Evolutionary conservation across 2,888 invertebrate species (phyloP).

Genomic region (Megaustenia siamemsis): DNA sequence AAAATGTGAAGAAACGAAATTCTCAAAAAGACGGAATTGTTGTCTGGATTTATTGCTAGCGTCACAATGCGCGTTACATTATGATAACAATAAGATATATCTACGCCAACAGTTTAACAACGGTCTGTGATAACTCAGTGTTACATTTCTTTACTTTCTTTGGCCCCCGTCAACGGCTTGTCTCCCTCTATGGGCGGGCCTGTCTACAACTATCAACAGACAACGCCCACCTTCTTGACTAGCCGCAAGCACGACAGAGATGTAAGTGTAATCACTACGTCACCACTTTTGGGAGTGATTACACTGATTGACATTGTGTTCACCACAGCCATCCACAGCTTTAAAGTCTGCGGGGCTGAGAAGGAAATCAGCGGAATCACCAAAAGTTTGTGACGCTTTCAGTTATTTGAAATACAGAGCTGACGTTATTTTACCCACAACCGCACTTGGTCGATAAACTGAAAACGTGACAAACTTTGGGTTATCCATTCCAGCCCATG

Average conservation of each 20-base stretch:
- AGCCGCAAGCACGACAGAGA: not conserved
- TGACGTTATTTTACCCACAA: too few relatives aligned
- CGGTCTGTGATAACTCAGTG: not conserved
- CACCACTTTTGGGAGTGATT: not conserved
- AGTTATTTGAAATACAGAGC: too few relatives aligned
- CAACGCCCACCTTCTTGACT: not conserved
- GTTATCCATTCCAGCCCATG: too few relatives aligned
- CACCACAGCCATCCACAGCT: too few relatives aligned
- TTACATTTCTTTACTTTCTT: too few relatives aligned
- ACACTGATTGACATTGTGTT: not conserved
- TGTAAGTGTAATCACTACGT: not conserved
- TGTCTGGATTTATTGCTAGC: not conserved
- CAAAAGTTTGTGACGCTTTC: too few relatives aligned
- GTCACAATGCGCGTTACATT: too few relatives aligned
- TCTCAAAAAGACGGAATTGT: not conserved
- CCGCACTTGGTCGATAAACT: too few relatives aligned
- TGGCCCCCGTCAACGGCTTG: not conserved
- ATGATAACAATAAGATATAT: not conserved
- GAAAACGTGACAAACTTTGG: too few relatives aligned
- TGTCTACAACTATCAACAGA: not conserved
- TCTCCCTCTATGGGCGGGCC: not conserved
- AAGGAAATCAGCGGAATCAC: too few relatives aligned
- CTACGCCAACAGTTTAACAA: not conserved
- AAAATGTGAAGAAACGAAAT: too few relatives aligned
- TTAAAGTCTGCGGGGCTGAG: too few relatives aligned